These are phyloP conservation scores for Drosophila navojoa DNA, from an alignment of 1,140 invertebrate genomes.

Conservation along the genomic window DNA sequence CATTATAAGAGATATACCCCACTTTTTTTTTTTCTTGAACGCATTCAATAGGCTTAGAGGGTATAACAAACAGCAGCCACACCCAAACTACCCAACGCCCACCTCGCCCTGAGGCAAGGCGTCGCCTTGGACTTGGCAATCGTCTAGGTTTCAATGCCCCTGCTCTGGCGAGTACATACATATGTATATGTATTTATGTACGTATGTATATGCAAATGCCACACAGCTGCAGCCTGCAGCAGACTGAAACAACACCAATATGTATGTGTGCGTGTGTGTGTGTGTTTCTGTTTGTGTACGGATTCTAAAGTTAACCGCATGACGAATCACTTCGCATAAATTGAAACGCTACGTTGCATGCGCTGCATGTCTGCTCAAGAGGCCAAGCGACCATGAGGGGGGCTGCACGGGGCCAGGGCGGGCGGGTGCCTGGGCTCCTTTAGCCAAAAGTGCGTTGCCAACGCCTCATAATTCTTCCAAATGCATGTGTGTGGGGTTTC, in stretches of 20 bases:
- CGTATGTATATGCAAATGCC: slow-evolving; percentile 65
- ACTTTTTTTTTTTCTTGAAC: too few relatives aligned
- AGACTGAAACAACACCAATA: slow-evolving; percentile 47
- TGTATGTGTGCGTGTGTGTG: neutral
- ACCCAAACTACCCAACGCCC: neutral
- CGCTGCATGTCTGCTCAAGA: slow-evolving; percentile 59
- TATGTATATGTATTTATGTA: slow-evolving; percentile 48
- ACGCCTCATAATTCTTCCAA: slow-evolving; percentile 78
- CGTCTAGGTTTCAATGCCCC: slow-evolving; percentile 73
- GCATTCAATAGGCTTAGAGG: too few relatives aligned
- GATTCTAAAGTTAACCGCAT: slow-evolving; percentile 82
- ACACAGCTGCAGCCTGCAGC: slow-evolving; percentile 48
- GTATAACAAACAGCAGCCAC: neutral
- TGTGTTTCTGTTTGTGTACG: slow-evolving; percentile 32
- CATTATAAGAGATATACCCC: too few relatives aligned
- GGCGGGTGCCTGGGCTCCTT: slow-evolving; percentile 45
- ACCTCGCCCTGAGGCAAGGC: neutral
- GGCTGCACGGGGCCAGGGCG: neutral
- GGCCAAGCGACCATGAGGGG: slow-evolving; percentile 12
- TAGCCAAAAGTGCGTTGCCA: slow-evolving; percentile 71
- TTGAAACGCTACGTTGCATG: slow-evolving; percentile 80
- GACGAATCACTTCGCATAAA: slow-evolving; percentile 82
- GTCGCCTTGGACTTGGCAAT: slow-evolving; percentile 72
- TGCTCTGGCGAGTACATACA: slow-evolving; percentile 28
- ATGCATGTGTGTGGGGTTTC: slow-evolving; percentile 66